phyloP scores from a whole-genome alignment of 2,888 invertebrate species.

The Noctua pronuba region DNA sequence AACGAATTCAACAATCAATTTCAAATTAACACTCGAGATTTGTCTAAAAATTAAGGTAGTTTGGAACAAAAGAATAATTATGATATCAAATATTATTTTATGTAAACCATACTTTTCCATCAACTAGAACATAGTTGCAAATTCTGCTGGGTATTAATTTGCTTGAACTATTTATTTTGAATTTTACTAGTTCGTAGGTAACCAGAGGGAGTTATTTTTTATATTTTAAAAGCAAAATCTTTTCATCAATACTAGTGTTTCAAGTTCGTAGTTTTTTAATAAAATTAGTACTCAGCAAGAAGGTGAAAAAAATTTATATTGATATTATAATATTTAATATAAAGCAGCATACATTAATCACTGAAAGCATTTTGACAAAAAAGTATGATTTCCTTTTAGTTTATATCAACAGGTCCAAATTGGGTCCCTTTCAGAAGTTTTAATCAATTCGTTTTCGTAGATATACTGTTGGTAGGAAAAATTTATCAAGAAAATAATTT shows the following conservation, averaged over 20 bases:
- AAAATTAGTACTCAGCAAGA: conserved; percentile 56
- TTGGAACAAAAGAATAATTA: conserved; percentile 7
- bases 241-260: neutral
- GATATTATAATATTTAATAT: conserved; percentile 32
- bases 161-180: no score
- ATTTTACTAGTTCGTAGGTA: no score
- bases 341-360: conserved; percentile 52
- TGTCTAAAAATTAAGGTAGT: conserved; percentile 36
- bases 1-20: conserved; percentile 84
- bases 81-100: conserved; percentile 27
- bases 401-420: conserved; percentile 36
- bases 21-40: conserved; percentile 61
- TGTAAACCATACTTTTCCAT: conserved; percentile 69
- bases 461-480: conserved; percentile 44
- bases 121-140: no score
- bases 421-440: conserved; percentile 74
- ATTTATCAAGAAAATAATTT: conserved; percentile 4
- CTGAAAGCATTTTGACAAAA: conserved; percentile 61
- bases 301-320: conserved; percentile 19
- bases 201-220: neutral
- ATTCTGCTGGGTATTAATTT: conserved; percentile 54
- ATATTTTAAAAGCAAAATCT: neutral
- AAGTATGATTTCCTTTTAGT: conserved; percentile 67
- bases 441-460: conserved; percentile 27
- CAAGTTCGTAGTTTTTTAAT: neutral